These are phyloP conservation scores for Hemiscyllium ocellatum DNA, from an alignment of 2,113 vertebrate genomes.

Conservation along the genomic window DNA sequence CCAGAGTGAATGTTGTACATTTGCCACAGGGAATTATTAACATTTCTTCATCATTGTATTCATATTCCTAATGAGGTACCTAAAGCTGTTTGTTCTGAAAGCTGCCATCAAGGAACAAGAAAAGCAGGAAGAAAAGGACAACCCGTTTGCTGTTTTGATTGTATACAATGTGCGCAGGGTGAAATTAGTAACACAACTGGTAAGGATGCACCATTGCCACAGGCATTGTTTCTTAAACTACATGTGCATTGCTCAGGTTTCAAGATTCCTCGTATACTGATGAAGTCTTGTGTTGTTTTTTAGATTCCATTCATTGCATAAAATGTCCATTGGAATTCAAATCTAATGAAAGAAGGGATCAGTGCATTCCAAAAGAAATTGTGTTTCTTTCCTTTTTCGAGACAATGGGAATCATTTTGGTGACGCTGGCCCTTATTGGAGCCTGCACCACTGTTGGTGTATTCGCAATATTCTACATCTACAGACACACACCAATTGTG, in stretches of 20 bases:
- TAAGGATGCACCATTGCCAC: background rate
- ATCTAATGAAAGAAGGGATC: background rate
- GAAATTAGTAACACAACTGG: slow-evolving; percentile 13
- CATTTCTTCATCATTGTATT: background rate
- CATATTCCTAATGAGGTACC: background rate
- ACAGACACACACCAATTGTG: background rate
- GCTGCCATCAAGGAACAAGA: background rate
- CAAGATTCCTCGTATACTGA: background rate
- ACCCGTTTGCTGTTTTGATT: background rate
- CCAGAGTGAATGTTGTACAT: too few relatives aligned
- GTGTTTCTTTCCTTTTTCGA: background rate
- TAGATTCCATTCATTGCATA: background rate
- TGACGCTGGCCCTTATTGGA: background rate
- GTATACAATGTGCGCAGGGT: background rate
- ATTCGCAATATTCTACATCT: background rate
- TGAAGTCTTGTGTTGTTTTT: background rate
- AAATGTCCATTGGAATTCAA: background rate
- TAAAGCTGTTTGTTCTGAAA: background rate
- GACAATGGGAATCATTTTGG: background rate
- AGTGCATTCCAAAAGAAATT: background rate
- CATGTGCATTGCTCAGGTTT: too few relatives aligned
- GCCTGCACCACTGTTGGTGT: background rate
- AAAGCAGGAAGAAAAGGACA: background rate
- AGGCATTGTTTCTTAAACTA: too few relatives aligned
- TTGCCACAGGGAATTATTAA: too few relatives aligned